These are phyloP conservation scores for Agrotis ipsilon DNA, from an alignment of 2,888 invertebrate species.

Conservation along the genomic window DNA sequence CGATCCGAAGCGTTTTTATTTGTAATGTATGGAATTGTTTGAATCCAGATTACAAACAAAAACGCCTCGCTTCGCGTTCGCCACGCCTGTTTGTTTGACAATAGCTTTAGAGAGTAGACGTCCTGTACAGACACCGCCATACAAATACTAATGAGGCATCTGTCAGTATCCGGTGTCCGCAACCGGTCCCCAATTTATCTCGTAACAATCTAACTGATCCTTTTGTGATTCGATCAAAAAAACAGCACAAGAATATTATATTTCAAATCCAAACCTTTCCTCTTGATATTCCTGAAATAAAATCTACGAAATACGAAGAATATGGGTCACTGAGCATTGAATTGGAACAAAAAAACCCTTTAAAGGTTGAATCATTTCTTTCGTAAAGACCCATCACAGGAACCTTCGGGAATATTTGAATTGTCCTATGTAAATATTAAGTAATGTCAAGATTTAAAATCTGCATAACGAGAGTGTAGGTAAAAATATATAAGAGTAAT, in stretches of 20 bases:
- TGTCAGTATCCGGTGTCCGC: not conserved
- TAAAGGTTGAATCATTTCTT: constrained; percentile 16
- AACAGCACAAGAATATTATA: not conserved
- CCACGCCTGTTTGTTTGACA: no score
- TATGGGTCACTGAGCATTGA: constrained; percentile 9
- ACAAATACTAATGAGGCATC: not conserved
- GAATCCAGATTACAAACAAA: no score
- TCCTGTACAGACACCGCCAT: not conserved
- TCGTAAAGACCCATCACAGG: constrained; percentile 1
- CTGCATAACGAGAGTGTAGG: constrained; percentile 2
- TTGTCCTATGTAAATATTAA: constrained; percentile 35
- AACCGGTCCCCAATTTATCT: not conserved
- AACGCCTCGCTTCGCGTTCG: no score
- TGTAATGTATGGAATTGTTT: no score
- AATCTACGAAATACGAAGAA: not conserved
- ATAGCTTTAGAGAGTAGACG: no score
- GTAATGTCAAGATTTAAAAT: constrained; percentile 26
- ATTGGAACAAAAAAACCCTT: not conserved
- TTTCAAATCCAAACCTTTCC: constrained; percentile 6
- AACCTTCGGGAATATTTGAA: constrained; percentile 36
- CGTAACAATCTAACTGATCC: not conserved
- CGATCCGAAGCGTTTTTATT: no score
- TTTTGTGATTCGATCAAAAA: not conserved
- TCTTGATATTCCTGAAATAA: not conserved
- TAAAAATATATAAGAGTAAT: not conserved